phyloP scores from a whole-genome alignment of 2,113 vertebrate species.

The Sinocyclocheilus rhinocerous region DNA sequence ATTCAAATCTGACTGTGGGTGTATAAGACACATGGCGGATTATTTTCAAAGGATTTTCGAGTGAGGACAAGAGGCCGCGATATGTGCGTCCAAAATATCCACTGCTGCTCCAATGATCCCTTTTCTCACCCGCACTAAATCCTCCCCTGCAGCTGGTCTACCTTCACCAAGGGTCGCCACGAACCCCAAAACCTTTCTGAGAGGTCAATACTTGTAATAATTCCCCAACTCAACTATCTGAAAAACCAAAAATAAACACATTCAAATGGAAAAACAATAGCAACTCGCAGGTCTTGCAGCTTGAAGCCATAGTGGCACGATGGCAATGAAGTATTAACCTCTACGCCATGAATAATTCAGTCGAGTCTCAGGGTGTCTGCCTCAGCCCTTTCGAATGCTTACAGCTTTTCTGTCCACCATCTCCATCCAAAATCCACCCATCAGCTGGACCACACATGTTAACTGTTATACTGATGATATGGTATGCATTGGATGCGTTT shows the following conservation, averaged over 20 bases:
- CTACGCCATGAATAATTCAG: slow-evolving; percentile 77
- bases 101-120: slow-evolving; percentile 17
- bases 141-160: slow-evolving; percentile 42
- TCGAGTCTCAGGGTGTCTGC: slow-evolving; percentile 71
- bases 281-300: not conserved
- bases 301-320: slow-evolving; percentile 57
- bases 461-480: slow-evolving; percentile 10
- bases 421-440: slow-evolving; percentile 36
- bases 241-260: not conserved
- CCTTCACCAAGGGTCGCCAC: slow-evolving; percentile 18
- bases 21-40: slow-evolving; percentile 34
- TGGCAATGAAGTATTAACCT: slow-evolving; percentile 78
- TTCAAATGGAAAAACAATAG: slow-evolving; percentile 7
- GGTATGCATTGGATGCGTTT: not conserved
- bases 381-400: slow-evolving; percentile 61
- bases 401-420: slow-evolving; percentile 44
- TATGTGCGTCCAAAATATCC: slow-evolving; percentile 30
- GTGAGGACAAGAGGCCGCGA: slow-evolving; percentile 20
- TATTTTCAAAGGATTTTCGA: slow-evolving; percentile 39
- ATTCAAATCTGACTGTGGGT: slow-evolving; percentile 45
- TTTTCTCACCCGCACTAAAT: slow-evolving; percentile 31
- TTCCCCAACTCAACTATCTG: not conserved
- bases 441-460: not conserved
- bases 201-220: not conserved
- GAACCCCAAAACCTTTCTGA: not conserved